Evolutionary conservation across 2,888 invertebrate species (phyloP), one percentile per base, ranked within the genome.

Genomic region (Polydrusus tereticollis): DNA sequence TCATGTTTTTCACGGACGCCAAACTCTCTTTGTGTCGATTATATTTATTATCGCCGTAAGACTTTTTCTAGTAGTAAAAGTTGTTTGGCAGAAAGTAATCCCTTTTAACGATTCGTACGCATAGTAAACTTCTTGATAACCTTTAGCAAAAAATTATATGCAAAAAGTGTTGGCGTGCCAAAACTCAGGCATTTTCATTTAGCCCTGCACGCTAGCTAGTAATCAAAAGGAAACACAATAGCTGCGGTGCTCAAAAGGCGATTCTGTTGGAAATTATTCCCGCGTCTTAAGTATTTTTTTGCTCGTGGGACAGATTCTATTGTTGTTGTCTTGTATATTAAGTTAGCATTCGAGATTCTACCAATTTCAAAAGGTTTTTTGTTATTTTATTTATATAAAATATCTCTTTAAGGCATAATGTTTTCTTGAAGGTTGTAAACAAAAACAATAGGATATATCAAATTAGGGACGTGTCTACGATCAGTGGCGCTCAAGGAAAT

Each of bases 181-280:
- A 60, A 60, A 26, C 60, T 20, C 41, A 16, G 60, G 43, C 60
- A 38, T 60, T 60, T 60, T 60, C 26, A 38, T 60, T 43, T 26
- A 26, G 26, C 7, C n/a, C 38, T 21, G 60, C 60, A 60, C 60
- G 60, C 60, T 23, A 60, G 43, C 20, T 14, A 43, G 60, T 43
- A 60, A 60, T 60, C 60, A 60, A 60, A 60, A 23, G 16, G 26
- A 38, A 60, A 60, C 26, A 60, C 60, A 60, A 60, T 60, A 60
- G 60, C 36, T 43, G 23, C 23, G 41, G 60, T 43, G 41, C 60
- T 60, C 43, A 60, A 58, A 60, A 60, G 41, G 60, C 43, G 60
- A 60, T 60, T 60, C 14, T 60, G 60, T n/a, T 14, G 23, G 41
- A 43, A 60, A 43, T 60, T 38, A 60, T 60, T 60, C 23, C 23